A percentile compares a stretch with the other conserved stretches of the same genome.
phyloP scores from a whole-genome alignment of 1,140 invertebrate genomes.

The Protaetia brevitarsis region DNA sequence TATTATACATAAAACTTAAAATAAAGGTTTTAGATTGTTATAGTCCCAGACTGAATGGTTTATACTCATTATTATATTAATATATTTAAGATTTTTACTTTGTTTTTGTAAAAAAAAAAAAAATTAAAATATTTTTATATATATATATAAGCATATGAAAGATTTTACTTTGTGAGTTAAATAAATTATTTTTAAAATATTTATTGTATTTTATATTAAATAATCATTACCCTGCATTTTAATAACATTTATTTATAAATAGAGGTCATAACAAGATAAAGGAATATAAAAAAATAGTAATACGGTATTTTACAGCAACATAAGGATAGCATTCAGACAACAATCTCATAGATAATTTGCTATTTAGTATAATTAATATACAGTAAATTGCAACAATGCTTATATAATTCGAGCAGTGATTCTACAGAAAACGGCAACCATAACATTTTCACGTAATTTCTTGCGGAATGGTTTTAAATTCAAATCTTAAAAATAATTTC shows the following conservation, averaged over 20 bases:
- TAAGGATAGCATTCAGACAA: no score
- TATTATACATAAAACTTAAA: slow-evolving; percentile 71
- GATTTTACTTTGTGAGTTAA: neutral
- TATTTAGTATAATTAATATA: no score
- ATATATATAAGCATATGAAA: neutral
- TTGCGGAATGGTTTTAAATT: no score
- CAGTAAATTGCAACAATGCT: no score
- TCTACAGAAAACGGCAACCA: no score
- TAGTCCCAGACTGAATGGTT: slow-evolving; percentile 1
- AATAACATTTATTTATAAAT: slow-evolving; percentile 18
- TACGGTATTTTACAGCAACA: no score
- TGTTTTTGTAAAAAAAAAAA: no score
- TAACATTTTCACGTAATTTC: no score
- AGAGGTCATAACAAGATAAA: slow-evolving; percentile 16
- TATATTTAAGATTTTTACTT: slow-evolving; percentile 1
- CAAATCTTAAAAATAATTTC: no score
- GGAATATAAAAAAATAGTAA: slow-evolving; percentile 14
- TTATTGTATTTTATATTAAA: neutral
- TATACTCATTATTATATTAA: neutral
- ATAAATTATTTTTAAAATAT: neutral
- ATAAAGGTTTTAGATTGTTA: neutral
- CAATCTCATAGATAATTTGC: no score
- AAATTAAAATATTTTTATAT: no score
- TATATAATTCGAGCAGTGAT: no score
- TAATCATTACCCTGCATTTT: neutral